These are phyloP conservation scores for Heliopora coerulea DNA, from an alignment of 92 coral and sea anemone genomes.

Conservation along the genomic window DNA sequence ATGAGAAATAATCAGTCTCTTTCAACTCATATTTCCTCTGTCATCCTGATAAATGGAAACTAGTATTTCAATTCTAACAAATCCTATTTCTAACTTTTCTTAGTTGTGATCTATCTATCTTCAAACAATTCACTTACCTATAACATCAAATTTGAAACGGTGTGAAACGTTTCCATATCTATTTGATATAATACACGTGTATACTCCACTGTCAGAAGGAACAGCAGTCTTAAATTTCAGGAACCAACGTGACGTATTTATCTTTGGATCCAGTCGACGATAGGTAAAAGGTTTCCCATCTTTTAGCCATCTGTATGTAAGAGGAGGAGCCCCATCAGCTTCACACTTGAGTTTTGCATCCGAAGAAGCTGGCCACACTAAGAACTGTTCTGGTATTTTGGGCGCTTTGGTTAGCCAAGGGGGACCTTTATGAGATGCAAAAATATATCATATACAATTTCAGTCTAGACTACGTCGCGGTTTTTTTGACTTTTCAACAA, in stretches of 20 bases:
- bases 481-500: too few species aligned
- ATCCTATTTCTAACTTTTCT: too few species aligned
- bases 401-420: slow-evolving; percentile 21
- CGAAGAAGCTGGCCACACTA: slow-evolving; percentile 97
- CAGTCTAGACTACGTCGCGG: too few species aligned
- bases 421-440: too few species aligned
- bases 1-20: too few species aligned
- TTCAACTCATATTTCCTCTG: too few species aligned
- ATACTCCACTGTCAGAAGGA: slow-evolving; percentile 52
- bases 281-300: slow-evolving; percentile 53
- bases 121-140: slow-evolving; percentile 43
- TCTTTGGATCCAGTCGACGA: slow-evolving; percentile 84
- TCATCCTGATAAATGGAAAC: too few species aligned
- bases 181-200: slow-evolving; percentile 51
- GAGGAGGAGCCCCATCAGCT: slow-evolving; percentile 77
- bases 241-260: slow-evolving; percentile 22
- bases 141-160: slow-evolving; percentile 32
- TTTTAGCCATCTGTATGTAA: slow-evolving; percentile 79
- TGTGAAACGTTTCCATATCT: slow-evolving; percentile 35
- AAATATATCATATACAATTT: too few species aligned
- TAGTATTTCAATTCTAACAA: too few species aligned
- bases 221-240: slow-evolving; percentile 31
- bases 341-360: slow-evolving; percentile 64
- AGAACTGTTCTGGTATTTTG: slow-evolving; percentile 9
- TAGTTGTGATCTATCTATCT: too few species aligned